phyloP scores from a whole-genome alignment of 2,113 vertebrate species.

The Caranx melampygus region DNA sequence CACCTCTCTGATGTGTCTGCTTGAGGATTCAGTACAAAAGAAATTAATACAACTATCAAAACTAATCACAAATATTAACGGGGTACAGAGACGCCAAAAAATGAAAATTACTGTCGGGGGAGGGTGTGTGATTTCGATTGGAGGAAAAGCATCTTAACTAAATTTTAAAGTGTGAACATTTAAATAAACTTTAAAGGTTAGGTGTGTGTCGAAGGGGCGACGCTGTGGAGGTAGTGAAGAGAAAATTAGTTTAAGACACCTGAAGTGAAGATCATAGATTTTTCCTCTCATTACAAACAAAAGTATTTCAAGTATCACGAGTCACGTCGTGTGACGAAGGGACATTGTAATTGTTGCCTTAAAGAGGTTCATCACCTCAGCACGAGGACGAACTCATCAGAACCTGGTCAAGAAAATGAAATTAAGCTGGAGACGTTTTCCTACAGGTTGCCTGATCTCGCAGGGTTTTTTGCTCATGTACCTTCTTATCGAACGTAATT shows the following conservation, averaged over 20 bases:
- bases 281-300: constrained; percentile 28
- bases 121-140: constrained; percentile 9
- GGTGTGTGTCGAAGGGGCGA: neutral
- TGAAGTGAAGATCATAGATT: constrained; percentile 52
- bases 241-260: constrained; percentile 54
- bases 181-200: constrained; percentile 31
- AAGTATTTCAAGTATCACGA: constrained; percentile 70
- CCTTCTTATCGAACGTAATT: constrained; percentile 16
- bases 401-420: constrained; percentile 45
- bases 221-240: constrained; percentile 55
- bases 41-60: constrained; percentile 29
- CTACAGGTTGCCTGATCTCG: constrained; percentile 19
- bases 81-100: neutral
- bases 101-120: neutral
- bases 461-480: constrained; percentile 8
- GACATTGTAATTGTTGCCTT: constrained; percentile 38
- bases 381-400: constrained; percentile 50
- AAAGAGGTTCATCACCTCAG: constrained; percentile 37
- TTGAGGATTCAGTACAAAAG: constrained; percentile 19
- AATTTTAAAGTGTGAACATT: neutral
- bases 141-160: constrained; percentile 10
- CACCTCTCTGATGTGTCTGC: neutral
- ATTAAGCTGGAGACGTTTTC: constrained; percentile 33
- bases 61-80: constrained; percentile 15
- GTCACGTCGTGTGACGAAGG: constrained; percentile 38